Conservation (phyloP, 1,140 invertebrate species). For the Micrasema minimum region DNA sequence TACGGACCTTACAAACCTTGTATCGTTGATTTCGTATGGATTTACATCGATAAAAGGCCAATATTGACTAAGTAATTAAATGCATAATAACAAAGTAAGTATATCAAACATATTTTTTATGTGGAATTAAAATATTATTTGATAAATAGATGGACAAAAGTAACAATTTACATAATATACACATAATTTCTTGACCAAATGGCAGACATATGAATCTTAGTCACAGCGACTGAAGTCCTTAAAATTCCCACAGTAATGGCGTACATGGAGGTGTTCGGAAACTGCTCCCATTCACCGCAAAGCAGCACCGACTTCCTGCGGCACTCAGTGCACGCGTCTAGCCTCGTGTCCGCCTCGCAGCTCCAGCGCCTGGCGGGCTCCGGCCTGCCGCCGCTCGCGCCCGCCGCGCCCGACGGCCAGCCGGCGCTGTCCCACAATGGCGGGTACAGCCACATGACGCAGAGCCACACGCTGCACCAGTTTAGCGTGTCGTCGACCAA, state of each 20-base stretch:
- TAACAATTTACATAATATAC: too few species aligned
- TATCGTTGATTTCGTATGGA: too few species aligned
- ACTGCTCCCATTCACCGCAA: slow-evolving; percentile 80
- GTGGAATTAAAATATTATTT: too few species aligned
- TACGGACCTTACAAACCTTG: too few species aligned
- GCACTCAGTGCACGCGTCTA: slow-evolving; percentile 85
- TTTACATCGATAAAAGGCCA: too few species aligned
- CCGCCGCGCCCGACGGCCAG: not conserved
- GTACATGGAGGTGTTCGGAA: slow-evolving; percentile 95
- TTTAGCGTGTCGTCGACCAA: slow-evolving; percentile 43
- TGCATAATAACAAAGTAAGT: too few species aligned
- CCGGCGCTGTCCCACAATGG: slow-evolving; percentile 6
- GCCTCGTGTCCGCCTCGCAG: slow-evolving; percentile 56
- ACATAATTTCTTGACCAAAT: too few species aligned
- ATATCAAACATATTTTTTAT: too few species aligned
- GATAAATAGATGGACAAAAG: too few species aligned
- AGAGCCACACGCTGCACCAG: slow-evolving; percentile 51
- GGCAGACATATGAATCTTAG: too few species aligned
- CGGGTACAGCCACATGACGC: slow-evolving; percentile 43
- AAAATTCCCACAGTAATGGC: slow-evolving; percentile 81
- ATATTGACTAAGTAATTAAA: too few species aligned
- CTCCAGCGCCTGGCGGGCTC: slow-evolving; percentile 40
- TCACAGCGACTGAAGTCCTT: too few species aligned
- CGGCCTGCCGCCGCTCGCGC: not conserved
- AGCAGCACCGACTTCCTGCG: slow-evolving; percentile 76